A percentile compares a stretch with the other conserved stretches of the same genome.
Conservation (phyloP, 2,797 vertebrate genomes). For the Megaceryle alcyon region DNA sequence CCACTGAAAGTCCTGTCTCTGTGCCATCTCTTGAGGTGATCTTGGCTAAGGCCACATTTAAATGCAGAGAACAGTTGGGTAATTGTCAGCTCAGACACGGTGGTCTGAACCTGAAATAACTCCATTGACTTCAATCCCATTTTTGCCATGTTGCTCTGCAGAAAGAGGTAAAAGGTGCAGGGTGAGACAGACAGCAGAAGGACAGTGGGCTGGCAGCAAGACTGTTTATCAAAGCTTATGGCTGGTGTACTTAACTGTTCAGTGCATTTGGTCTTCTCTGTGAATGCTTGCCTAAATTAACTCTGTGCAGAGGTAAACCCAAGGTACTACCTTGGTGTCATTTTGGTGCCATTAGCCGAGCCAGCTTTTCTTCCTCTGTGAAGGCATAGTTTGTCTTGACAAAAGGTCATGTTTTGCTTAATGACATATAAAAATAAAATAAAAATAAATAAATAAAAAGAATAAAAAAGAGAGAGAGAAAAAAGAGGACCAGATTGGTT, state of each 20-base stretch:
- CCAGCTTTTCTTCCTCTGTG: not conserved
- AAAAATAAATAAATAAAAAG: too few species aligned
- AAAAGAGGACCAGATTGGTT: not conserved
- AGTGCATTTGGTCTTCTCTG: not conserved
- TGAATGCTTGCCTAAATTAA: not conserved
- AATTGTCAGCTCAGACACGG: not conserved
- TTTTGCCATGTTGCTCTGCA: not conserved
- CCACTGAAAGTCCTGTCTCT: not conserved
- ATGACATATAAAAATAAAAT: not conserved
- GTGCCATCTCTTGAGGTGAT: not conserved
- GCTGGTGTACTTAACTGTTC: not conserved
- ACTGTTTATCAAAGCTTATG: not conserved
- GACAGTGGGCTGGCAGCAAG: not conserved
- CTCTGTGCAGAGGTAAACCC: not conserved
- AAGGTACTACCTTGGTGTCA: not conserved
- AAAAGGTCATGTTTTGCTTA: not conserved
- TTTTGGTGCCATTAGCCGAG: fast-evolving
- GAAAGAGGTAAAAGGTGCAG: not conserved
- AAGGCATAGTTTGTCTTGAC: not conserved
- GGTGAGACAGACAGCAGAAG: not conserved
- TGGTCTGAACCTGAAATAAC: not conserved
- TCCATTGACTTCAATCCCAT: not conserved
- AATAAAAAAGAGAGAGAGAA: not conserved
- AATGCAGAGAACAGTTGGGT: not conserved
- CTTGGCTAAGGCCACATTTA: not conserved